A percentile compares a stretch with the other conserved stretches of the same genome.
phyloP scores from a whole-genome alignment of 2,113 vertebrate genomes.

The Forbesichthys agassizii region DNA sequence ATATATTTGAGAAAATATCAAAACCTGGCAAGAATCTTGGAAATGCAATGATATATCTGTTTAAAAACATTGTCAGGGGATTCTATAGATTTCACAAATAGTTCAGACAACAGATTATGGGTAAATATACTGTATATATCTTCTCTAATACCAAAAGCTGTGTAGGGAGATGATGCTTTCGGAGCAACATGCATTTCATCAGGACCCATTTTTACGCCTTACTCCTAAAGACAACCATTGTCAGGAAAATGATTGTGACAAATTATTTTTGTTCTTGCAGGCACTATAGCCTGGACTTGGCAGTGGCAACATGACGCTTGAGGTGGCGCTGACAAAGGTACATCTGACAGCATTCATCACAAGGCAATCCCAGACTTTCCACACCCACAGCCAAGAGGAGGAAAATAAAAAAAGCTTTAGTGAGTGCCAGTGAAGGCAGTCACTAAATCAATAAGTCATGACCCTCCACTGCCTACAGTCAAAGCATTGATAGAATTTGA shows the following conservation, averaged over 20 bases:
- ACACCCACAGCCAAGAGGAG: conserved; percentile 30
- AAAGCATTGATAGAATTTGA: conserved; percentile 10
- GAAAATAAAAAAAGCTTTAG: conserved; percentile 11
- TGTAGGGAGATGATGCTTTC: background rate
- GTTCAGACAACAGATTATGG: no score
- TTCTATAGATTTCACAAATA: no score
- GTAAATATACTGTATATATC: background rate
- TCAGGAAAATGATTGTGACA: background rate
- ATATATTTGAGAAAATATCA: no score
- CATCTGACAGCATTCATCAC: conserved; percentile 66
- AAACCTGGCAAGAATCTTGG: no score
- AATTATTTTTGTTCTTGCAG: conserved; percentile 15
- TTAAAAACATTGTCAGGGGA: no score
- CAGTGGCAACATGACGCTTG: conserved; percentile 21
- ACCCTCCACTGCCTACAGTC: conserved; percentile 5
- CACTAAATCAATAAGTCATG: conserved; percentile 58
- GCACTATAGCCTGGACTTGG: conserved; percentile 19
- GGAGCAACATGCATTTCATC: no score
- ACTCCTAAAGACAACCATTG: background rate
- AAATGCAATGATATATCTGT: no score
- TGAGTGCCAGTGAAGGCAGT: no score
- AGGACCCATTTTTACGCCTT: background rate
- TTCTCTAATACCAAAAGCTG: background rate
- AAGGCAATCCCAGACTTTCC: conserved; percentile 11
- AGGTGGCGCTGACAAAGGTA: conserved; percentile 46